Percentiles rank a stretch among this genome's conserved stretches.
Conservation (phyloP, 2,888 invertebrate species). For the Sphaerophoria taeniata region DNA sequence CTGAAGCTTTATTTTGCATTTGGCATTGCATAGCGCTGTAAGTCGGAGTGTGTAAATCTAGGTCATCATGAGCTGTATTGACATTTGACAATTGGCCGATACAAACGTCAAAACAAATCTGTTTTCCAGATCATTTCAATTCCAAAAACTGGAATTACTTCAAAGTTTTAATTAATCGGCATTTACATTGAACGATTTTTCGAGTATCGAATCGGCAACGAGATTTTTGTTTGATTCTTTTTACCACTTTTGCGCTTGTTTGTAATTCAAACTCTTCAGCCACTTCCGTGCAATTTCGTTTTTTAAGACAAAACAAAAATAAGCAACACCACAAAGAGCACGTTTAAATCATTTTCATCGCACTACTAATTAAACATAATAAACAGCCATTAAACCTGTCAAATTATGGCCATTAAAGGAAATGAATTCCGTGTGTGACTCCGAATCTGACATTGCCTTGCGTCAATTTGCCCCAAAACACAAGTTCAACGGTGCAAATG, state of each 20-base stretch:
- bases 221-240: too few species aligned
- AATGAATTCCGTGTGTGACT: slow-evolving; percentile 32
- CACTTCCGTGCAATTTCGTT: too few species aligned
- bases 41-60: slow-evolving; percentile 21
- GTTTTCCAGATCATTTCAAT: too few species aligned
- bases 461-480: slow-evolving; percentile 18
- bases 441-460: too few species aligned
- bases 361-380: slow-evolving; percentile 57
- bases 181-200: too few species aligned
- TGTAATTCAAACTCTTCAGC: too few species aligned
- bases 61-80: slow-evolving; percentile 34
- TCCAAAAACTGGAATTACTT: too few species aligned
- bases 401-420: slow-evolving; percentile 59
- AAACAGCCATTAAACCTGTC: slow-evolving; percentile 55
- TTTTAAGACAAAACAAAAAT: too few species aligned
- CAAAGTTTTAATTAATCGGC: too few species aligned
- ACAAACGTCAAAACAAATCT: neutral
- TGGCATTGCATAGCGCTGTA: slow-evolving; percentile 21
- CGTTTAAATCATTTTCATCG: slow-evolving; percentile 36
- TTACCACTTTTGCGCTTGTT: too few species aligned
- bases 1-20: slow-evolving; percentile 23
- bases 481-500: slow-evolving; percentile 63
- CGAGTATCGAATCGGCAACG: too few species aligned
- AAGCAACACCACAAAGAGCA: slow-evolving; percentile 12
- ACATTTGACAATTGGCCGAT: too few species aligned